These are phyloP conservation scores for Cynopterus sphinx DNA, from an alignment of 2,797 vertebrate species.

Conservation along the genomic window DNA sequence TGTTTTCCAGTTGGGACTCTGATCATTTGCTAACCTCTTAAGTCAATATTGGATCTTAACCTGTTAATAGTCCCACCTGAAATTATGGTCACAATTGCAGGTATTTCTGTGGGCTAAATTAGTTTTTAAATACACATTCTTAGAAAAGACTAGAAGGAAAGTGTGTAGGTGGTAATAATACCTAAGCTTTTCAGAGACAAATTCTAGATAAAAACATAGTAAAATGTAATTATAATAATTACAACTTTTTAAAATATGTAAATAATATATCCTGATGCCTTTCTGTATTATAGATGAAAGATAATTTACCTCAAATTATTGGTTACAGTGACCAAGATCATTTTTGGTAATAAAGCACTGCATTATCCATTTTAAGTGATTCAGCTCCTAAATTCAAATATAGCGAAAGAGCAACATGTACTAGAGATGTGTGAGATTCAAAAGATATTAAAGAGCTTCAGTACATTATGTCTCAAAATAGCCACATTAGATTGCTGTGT, in stretches of 20 bases:
- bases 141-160: not conserved
- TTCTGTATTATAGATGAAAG: not conserved
- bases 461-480: conserved; percentile 56
- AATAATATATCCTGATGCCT: not conserved
- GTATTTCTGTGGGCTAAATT: not conserved
- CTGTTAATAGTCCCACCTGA: not conserved
- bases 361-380: conserved; percentile 47
- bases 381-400: not conserved
- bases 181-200: not conserved
- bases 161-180: not conserved
- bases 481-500: not conserved
- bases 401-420: conserved; percentile 22
- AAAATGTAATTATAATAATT: not conserved
- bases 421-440: conserved; percentile 58
- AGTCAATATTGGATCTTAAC: not conserved
- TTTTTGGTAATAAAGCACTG: conserved; percentile 15
- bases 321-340: conserved; percentile 63
- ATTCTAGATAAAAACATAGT: not conserved
- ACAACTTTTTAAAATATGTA: not conserved
- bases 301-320: conserved; percentile 28
- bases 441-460: not conserved
- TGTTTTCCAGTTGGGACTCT: not conserved
- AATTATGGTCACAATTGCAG: not conserved
- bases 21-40: not conserved
- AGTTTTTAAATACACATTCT: not conserved